Evolutionary conservation across 2,113 vertebrate species (phyloP), one percentile per base, ranked within the genome.

Genomic region (Syrrhaptes paradoxus): DNA sequence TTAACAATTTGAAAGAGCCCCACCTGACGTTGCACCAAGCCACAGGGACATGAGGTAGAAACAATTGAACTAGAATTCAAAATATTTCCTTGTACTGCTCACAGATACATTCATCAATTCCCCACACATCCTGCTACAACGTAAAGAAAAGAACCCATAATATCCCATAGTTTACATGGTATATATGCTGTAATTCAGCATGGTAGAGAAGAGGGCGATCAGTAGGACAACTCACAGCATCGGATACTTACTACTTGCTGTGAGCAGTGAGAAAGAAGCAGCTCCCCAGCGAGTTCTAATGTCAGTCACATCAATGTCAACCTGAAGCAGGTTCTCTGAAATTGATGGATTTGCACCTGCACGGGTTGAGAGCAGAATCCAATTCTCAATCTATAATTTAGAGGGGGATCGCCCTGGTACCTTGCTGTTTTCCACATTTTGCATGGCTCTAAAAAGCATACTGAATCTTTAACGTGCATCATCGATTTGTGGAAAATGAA

Each of bases 331-430:
- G 61, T 91, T 66, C 84, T 85, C 45, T 78, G 76, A 94, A 93
- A 86, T 91, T 28, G 76, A 89, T 96, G 84, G 55, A 76, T 95
- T 94, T 91, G 52, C 43, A 91, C 29, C 63, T 85, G 55, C 26
- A 6, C 10, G 11, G 43, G 24, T 22, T 80, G 68, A 72, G 55
- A 78, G 48, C 45, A 67, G 85, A 88, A 58, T 81, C 48, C 84
- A 62, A 83, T 43, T 91, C 55, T 51, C 81, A n/a, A 70, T 74
- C 38, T 86, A 88, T 90, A 91, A 97, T 96, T 96, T 92, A 90
- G 62, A 93, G 34, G 32, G 32, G n/a, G 26, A 80, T 83, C 2
- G 3, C 58, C 36, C 55, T 43, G 63, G 5, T 77, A 52, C 65
- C 48, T 88, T 55, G 51, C 51, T 91, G 45, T 94, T 94, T 96